A percentile compares a stretch with the other conserved stretches of the same genome.
phyloP scores from a whole-genome alignment of 2,113 vertebrate genomes.

The Dipodomys stephensi region DNA sequence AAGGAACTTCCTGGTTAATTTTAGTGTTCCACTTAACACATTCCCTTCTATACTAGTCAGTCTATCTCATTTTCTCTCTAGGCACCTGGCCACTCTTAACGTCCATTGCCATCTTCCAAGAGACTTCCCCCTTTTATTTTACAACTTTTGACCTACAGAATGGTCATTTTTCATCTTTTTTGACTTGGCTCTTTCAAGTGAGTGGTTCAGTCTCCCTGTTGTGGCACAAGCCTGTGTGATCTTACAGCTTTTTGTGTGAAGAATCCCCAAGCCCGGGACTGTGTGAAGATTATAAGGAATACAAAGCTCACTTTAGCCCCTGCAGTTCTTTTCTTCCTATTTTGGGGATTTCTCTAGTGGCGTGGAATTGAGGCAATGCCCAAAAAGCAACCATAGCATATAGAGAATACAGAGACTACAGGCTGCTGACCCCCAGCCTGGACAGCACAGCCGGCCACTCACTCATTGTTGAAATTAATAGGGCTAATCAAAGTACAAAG shows the following conservation, averaged over 20 bases:
- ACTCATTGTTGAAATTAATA: no score
- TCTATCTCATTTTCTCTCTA: background rate
- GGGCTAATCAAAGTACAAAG: conserved; percentile 24
- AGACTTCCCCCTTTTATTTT: background rate
- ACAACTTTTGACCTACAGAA: no score
- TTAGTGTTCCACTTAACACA: background rate
- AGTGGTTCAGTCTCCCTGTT: background rate
- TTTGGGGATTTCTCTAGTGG: background rate
- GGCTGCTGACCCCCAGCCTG: background rate
- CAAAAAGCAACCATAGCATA: background rate
- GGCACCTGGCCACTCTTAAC: background rate
- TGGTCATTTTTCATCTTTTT: background rate
- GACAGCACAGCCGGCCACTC: background rate
- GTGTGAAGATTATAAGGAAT: background rate
- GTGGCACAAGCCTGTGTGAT: background rate
- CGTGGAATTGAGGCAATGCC: background rate
- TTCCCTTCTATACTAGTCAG: no score
- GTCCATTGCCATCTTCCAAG: background rate
- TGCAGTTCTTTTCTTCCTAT: background rate
- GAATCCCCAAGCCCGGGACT: background rate
- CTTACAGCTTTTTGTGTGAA: background rate
- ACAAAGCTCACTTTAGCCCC: background rate
- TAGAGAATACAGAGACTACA: background rate
- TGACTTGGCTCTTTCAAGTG: background rate
- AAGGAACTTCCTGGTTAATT: background rate